Conservation (phyloP, 2,113 vertebrate genomes). For the Colossoma macropomum region DNA sequence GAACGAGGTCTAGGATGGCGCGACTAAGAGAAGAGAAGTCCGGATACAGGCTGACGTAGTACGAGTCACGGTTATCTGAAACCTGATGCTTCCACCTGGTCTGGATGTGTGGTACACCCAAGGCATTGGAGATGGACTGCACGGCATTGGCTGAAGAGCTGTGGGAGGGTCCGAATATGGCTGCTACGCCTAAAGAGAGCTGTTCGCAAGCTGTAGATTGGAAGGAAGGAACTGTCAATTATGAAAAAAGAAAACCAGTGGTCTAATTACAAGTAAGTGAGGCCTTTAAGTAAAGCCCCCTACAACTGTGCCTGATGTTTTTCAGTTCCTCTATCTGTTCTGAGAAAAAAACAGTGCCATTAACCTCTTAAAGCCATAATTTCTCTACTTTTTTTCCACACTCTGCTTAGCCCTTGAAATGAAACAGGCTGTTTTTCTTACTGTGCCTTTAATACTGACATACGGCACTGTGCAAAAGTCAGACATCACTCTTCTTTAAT, state of each 20-base stretch:
- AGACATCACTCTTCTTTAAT: too few species aligned
- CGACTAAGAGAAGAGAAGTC: conserved; percentile 97
- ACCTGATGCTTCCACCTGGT: conserved; percentile 98
- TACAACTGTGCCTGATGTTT: neutral
- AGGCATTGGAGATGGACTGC: conserved; percentile 80
- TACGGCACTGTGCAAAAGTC: too few species aligned
- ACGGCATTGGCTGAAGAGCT: conserved; percentile 81
- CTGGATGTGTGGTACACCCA: conserved; percentile 89
- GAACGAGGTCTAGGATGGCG: conserved; percentile 96
- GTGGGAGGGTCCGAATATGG: conserved; percentile 89
- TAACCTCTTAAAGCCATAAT: neutral
- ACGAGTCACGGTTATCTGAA: conserved; percentile 96
- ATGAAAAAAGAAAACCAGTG: neutral
- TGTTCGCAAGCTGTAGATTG: conserved; percentile 91
- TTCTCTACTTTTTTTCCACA: too few species aligned
- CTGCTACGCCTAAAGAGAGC: conserved; percentile 95
- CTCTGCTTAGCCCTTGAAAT: too few species aligned
- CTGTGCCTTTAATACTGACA: too few species aligned
- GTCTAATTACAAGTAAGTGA: neutral
- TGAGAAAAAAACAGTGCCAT: neutral
- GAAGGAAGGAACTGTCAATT: neutral
- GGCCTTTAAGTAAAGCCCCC: neutral
- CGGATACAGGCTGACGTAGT: conserved; percentile 96
- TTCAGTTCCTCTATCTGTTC: neutral
- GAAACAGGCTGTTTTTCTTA: too few species aligned